A percentile compares a stretch with the other conserved stretches of the same genome.
Conservation (phyloP, 30 jellyfish, hydroid and myxozoan genomes). For the Pseudorhiza aurosa region DNA sequence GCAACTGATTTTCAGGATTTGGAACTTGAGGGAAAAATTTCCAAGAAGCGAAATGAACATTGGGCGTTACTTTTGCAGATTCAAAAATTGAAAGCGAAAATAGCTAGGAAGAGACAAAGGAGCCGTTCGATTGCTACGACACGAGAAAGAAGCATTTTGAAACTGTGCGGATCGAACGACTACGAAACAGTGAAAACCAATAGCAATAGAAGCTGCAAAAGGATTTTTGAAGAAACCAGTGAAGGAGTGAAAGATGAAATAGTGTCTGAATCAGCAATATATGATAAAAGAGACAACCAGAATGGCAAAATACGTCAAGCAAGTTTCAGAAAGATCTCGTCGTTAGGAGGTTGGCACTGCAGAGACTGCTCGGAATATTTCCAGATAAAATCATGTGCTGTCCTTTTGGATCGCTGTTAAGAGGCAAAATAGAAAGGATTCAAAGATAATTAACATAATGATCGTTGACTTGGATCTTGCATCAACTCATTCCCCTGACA, state of each 20-base stretch:
- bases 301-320: not conserved
- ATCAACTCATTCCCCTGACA: too few species aligned
- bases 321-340: not conserved
- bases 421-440: too few species aligned
- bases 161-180: not conserved
- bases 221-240: not conserved
- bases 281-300: not conserved
- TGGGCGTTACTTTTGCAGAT: not conserved
- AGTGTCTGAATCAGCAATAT: not conserved
- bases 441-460: too few species aligned
- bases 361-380: not conserved
- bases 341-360: not conserved
- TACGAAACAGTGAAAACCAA: not conserved
- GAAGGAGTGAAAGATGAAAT: not conserved
- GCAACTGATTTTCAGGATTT: slow-evolving; percentile 1
- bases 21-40: slow-evolving; percentile 7
- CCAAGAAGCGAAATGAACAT: not conserved
- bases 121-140: not conserved
- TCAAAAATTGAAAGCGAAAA: not conserved
- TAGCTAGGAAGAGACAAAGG: not conserved
- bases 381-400: not conserved
- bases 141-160: not conserved
- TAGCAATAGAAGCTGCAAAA: not conserved
- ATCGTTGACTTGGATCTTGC: too few species aligned
- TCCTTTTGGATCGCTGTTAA: too few species aligned